Evolutionary conservation across 2,113 vertebrate genomes (phyloP).

Genomic region (Tamias sibiricus): DNA sequence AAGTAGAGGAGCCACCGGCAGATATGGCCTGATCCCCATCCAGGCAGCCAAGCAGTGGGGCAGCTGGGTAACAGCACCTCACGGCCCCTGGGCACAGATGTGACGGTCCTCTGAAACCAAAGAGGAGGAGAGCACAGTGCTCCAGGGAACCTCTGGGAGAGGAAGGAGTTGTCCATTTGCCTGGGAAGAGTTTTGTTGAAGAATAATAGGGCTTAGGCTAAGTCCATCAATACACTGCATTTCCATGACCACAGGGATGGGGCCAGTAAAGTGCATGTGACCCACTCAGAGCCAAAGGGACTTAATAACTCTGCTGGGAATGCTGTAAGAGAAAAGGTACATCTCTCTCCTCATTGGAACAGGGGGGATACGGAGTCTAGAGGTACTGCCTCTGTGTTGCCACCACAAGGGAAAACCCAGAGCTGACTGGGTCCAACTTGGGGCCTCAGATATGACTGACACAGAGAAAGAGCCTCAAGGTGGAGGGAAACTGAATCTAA

Average conservation of each 20-base stretch:
- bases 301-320: neutral
- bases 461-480: neutral
- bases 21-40: neutral
- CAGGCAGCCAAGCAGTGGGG: neutral
- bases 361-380: neutral
- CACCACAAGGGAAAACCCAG: neutral
- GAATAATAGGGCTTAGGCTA: neutral
- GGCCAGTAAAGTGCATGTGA: neutral
- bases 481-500: neutral
- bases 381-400: neutral
- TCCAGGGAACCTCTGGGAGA: neutral
- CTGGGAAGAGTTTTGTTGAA: neutral
- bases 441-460: neutral
- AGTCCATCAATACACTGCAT: neutral
- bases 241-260: neutral
- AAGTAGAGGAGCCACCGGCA: neutral
- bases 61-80: neutral
- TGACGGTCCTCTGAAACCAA: neutral
- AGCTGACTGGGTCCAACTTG: neutral
- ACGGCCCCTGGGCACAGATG: neutral
- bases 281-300: neutral
- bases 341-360: neutral
- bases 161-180: neutral
- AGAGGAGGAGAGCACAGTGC: neutral
- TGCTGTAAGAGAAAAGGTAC: neutral